Conservation (phyloP, 2,797 vertebrate genomes). For the Aythya fuligula region DNA sequence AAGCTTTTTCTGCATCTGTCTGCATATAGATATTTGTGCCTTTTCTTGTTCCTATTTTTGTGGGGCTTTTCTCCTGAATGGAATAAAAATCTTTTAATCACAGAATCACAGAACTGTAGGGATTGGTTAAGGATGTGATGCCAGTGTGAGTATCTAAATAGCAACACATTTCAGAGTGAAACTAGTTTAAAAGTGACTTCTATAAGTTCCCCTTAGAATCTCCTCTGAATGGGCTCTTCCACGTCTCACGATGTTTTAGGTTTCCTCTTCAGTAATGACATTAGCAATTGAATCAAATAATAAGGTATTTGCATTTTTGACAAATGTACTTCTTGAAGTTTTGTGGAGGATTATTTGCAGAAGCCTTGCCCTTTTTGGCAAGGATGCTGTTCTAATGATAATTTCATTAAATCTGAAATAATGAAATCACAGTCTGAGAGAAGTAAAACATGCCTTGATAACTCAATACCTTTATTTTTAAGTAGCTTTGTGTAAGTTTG, state of each 20-base stretch:
- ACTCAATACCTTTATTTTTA: conserved; percentile 35
- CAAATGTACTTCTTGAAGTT: neutral
- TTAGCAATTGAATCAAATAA: neutral
- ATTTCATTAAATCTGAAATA: conserved; percentile 29
- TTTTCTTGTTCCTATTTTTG: neutral
- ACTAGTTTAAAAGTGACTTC: neutral
- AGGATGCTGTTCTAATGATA: neutral
- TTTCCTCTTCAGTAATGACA: neutral
- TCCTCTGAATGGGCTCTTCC: fast-evolving
- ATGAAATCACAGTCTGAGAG: neutral
- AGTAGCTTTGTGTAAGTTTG: conserved; percentile 45
- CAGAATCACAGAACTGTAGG: no score
- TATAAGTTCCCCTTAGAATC: neutral
- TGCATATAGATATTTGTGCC: neutral
- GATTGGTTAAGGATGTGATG: neutral
- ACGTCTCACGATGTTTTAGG: neutral
- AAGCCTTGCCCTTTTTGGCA: neutral
- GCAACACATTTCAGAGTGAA: neutral
- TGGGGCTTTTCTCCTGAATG: fast-evolving
- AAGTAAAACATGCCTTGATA: conserved; percentile 42
- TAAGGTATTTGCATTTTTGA: neutral
- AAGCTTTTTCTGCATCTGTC: neutral
- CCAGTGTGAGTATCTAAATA: neutral
- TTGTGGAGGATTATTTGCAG: neutral
- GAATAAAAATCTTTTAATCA: neutral